Base-by-base conservation (phyloP, 2,113 vertebrate species). In the Lynx canadensis region DNA sequence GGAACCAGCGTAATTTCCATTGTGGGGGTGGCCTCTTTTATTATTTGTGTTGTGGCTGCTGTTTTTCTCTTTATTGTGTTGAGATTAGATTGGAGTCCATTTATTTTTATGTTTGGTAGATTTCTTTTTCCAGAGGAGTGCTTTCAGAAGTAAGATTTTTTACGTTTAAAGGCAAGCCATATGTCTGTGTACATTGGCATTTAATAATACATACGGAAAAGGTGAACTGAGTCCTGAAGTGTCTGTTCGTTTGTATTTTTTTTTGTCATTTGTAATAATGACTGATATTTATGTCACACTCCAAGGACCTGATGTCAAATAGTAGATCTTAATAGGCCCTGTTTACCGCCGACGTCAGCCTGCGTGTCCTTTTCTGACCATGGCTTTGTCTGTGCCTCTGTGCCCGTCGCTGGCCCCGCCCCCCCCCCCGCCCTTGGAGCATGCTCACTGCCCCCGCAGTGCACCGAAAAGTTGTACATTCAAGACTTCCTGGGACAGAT, bases 351-450 rank as follows among this genome's bases (percentile, higher is more conserved):
- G 21, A 9, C 5, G 2, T n/a, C 7, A n/a, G 73, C 63, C 41
- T 6, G 4, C 2, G 0, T 6, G 25, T 38, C 27, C 2, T 0
- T 14, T 10, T 15, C 21, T 0, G 3, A 31, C 36, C 21, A 1
- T 0, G 0, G 23, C 14, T 25, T 29, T 13, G 18, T 8, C 15
- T 6, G 38, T 7, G 0, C 41, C 5, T 27, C 76, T 31, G 5
- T n/a, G 3, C 25, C 41, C 8, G 0, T 23, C 25, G 0, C 29
- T 1, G 31, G 31, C 2, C 0, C 48, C 25, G 0, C 41, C 41
- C 5, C 12, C n/a, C 12, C 18, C 1, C 23, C 11, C 3, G 0
- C 3, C 31, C 18, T 11, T 0, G 3, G 4, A 65, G 3, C 3
- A 0, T 0, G 1, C 23, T 13, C 63, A 3, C 41, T 1, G 48